Percentiles rank a stretch among this genome's conserved stretches.
These are phyloP conservation scores for Chydorus sphaericus DNA, from an alignment of 2,888 invertebrate genomes.

Conservation along the genomic window DNA sequence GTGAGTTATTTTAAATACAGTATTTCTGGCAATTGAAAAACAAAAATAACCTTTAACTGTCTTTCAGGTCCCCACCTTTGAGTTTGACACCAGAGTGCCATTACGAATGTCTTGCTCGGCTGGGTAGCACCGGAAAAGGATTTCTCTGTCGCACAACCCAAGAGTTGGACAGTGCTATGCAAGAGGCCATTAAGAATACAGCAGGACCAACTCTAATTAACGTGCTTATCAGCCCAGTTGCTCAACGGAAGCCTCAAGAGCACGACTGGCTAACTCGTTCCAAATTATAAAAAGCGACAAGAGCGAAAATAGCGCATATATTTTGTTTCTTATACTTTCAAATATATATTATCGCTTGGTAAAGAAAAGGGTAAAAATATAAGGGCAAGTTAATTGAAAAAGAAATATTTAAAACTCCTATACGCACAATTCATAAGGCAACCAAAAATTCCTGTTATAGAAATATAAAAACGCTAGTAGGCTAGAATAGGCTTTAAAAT, in stretches of 20 bases:
- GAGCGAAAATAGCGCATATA: neutral
- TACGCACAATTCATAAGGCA: too few relatives aligned
- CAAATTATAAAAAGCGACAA: conserved; percentile 45
- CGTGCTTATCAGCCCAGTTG: conserved; percentile 71
- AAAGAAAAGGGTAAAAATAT: neutral
- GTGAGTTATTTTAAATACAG: too few relatives aligned
- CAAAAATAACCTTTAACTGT: neutral
- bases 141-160: conserved; percentile 61
- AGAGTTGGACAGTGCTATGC: conserved; percentile 56
- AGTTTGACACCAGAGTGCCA: conserved; percentile 59
- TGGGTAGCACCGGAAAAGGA: conserved; percentile 62
- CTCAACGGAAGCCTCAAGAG: conserved; percentile 78
- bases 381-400: too few relatives aligned
- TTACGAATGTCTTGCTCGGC: conserved; percentile 79
- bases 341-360: neutral
- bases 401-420: too few relatives aligned
- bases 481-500: too few relatives aligned
- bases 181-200: conserved; percentile 45
- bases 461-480: too few relatives aligned
- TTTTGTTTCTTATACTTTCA: too few relatives aligned
- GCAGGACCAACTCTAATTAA: conserved; percentile 78
- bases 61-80: conserved; percentile 70
- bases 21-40: conserved; percentile 25
- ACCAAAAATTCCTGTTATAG: too few relatives aligned
- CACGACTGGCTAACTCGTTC: conserved; percentile 88